phyloP scores from a whole-genome alignment of 2,888 invertebrate species.

The Thera britannica region DNA sequence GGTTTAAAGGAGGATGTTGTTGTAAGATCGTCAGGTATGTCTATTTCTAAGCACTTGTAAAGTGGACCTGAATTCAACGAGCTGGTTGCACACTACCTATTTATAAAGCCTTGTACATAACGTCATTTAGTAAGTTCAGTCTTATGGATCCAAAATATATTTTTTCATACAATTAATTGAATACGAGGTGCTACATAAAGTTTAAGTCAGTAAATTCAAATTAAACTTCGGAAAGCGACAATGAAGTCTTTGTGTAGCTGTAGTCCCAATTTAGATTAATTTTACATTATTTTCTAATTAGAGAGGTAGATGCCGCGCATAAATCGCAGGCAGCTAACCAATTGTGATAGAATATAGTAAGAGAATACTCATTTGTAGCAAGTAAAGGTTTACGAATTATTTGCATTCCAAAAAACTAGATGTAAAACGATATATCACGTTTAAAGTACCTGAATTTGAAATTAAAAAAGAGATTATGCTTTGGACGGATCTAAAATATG shows the following conservation, averaged over 20 bases:
- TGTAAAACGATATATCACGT: background rate
- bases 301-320: background rate
- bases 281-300: background rate
- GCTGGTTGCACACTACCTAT: background rate
- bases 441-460: conserved; percentile 26
- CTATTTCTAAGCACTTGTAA: conserved; percentile 19
- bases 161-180: background rate
- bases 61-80: conserved; percentile 6
- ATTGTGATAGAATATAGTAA: background rate
- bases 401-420: conserved; percentile 14
- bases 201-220: conserved; percentile 5
- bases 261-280: background rate
- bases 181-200: conserved; percentile 25
- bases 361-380: background rate
- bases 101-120: background rate
- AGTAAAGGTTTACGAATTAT: background rate
- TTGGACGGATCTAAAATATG: conserved; percentile 2
- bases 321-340: background rate
- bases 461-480: conserved; percentile 15
- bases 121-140: background rate
- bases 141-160: conserved; percentile 9
- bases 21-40: conserved; percentile 1
- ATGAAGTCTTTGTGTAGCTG: background rate
- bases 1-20: conserved; percentile 6
- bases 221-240: background rate